Percentiles rank a stretch among this genome's conserved stretches.
Conservation (phyloP, 2,888 invertebrate species). For the Flexamia atlantica region DNA sequence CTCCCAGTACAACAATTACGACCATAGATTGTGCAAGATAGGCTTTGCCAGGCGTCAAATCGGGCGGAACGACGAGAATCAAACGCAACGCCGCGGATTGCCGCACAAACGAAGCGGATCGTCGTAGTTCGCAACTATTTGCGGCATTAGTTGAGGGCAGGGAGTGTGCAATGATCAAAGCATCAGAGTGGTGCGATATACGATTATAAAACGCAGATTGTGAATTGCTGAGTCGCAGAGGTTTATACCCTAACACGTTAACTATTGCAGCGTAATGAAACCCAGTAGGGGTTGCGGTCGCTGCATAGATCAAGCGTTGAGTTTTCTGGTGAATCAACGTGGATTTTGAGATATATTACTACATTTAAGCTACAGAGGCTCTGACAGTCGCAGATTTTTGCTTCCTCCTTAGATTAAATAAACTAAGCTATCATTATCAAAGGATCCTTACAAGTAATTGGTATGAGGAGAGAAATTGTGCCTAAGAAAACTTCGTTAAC, state of each 20-base stretch:
- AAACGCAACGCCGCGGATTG: background rate
- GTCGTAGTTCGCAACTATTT: conserved; percentile 33
- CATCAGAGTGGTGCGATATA: background rate
- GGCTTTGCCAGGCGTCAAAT: background rate
- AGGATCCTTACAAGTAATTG: too few relatives aligned
- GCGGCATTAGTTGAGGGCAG: conserved; percentile 14
- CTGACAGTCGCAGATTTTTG: too few relatives aligned
- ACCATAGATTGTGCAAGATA: background rate
- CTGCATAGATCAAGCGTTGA: too few relatives aligned
- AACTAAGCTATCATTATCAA: too few relatives aligned
- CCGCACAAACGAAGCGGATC: conserved; percentile 10
- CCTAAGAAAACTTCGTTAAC: too few relatives aligned
- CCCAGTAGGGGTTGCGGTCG: too few relatives aligned
- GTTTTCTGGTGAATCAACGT: too few relatives aligned
- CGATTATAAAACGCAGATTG: background rate
- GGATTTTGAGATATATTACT: too few relatives aligned
- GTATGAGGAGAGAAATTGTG: too few relatives aligned
- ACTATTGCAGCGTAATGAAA: too few relatives aligned
- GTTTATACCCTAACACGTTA: background rate
- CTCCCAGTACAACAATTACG: background rate
- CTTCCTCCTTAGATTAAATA: too few relatives aligned
- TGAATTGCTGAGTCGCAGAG: conserved; percentile 11
- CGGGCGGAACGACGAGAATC: background rate
- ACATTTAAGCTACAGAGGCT: too few relatives aligned
- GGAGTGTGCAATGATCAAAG: conserved; percentile 31